A percentile compares a stretch with the other conserved stretches of the same genome.
phyloP scores from a whole-genome alignment of 1,140 invertebrate genomes.

The Drosophila virilis region DNA sequence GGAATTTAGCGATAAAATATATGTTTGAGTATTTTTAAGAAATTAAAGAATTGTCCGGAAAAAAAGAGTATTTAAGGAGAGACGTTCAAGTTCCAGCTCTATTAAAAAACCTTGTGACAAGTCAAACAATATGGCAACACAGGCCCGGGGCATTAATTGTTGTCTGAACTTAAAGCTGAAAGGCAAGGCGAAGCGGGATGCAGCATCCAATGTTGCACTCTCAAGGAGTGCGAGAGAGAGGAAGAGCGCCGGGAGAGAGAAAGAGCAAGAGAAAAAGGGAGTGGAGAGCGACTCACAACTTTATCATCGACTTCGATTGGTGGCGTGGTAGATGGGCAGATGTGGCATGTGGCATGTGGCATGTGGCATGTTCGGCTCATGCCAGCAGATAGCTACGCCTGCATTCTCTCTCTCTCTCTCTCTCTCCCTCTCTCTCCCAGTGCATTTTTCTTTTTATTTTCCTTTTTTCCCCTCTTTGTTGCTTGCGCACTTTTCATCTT shows the following conservation, averaged over 20 bases:
- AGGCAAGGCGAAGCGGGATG: not conserved
- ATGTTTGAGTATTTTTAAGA: too few relatives aligned
- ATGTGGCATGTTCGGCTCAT: slow-evolving; percentile 8
- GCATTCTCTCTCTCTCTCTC: not conserved
- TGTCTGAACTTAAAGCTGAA: slow-evolving; percentile 16
- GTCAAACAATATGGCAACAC: not conserved
- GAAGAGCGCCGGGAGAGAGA: slow-evolving; percentile 1
- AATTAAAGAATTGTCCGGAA: too few relatives aligned
- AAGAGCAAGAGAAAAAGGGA: not conserved
- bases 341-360: slow-evolving; percentile 18
- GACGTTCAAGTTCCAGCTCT: too few relatives aligned
- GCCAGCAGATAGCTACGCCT: not conserved
- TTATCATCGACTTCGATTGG: slow-evolving; percentile 36
- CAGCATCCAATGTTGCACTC: slow-evolving; percentile 16
- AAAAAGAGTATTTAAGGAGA: too few relatives aligned
- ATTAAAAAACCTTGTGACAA: not conserved
- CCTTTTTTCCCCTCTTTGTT: slow-evolving; percentile 11
- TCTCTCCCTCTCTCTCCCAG: not conserved
- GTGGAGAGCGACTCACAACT: not conserved
- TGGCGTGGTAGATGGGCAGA: not conserved
- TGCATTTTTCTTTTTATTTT: slow-evolving; percentile 16
- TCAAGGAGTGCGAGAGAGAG: not conserved
- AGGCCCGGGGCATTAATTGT: slow-evolving; percentile 41
- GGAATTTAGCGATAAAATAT: too few relatives aligned
- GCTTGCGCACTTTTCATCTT: slow-evolving; percentile 55